Percentiles rank a stretch among this genome's conserved stretches.
Evolutionary conservation across 2,113 vertebrate genomes (phyloP).

Genomic region (Sturnus vulgaris): DNA sequence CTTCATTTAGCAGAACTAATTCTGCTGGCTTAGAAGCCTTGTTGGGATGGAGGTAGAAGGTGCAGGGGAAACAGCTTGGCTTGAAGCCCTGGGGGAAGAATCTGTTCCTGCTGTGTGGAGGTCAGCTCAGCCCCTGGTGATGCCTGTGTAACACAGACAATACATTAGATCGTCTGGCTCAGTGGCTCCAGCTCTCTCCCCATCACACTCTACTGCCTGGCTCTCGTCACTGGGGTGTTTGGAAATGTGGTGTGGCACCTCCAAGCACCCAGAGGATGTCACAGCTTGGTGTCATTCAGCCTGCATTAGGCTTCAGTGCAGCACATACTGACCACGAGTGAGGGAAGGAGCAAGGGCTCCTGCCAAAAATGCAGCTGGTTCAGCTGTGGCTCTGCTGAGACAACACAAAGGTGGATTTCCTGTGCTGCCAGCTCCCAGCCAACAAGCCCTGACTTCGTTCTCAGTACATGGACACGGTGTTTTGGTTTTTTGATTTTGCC

Average conservation of each 20-base stretch:
- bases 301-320: background rate
- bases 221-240: background rate
- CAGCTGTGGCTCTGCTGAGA: background rate
- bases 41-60: background rate
- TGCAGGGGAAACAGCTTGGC: background rate
- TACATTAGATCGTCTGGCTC: background rate
- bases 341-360: background rate
- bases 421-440: background rate
- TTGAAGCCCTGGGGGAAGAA: background rate
- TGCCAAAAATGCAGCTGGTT: background rate
- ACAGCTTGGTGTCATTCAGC: background rate
- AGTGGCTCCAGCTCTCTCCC: background rate
- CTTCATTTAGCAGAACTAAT: background rate
- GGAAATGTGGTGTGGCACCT: background rate
- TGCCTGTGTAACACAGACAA: accelerated
- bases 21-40: background rate
- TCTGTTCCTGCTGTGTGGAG: background rate
- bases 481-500: background rate
- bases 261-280: background rate
- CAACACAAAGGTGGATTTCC: background rate
- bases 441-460: background rate
- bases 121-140: background rate
- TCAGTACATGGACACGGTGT: accelerated
- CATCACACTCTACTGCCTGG: background rate
- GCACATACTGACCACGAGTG: accelerated